These are phyloP conservation scores for Asobara japonica DNA, from an alignment of 1,140 invertebrate species.

Conservation along the genomic window DNA sequence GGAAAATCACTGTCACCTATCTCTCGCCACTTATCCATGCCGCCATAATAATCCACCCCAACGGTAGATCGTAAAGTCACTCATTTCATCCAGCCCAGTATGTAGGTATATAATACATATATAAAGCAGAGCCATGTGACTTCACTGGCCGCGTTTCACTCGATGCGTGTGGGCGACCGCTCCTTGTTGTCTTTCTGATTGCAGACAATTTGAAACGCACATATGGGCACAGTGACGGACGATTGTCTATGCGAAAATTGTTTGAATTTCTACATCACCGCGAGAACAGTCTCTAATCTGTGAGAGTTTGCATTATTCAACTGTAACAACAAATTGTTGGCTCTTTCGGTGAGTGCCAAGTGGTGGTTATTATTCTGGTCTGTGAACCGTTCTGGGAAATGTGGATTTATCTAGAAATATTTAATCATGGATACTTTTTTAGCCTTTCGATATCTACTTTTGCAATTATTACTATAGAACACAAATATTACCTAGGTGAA, in stretches of 20 bases:
- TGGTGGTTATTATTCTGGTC: no score
- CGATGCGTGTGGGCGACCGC: conserved; percentile 36
- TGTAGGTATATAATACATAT: conserved; percentile 10
- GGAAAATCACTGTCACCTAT: conserved; percentile 23
- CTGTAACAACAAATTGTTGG: neutral
- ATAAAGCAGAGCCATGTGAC: conserved; percentile 10
- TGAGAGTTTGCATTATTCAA: neutral
- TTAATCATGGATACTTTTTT: no score
- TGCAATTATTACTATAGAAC: no score
- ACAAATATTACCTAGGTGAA: no score
- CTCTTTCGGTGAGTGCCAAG: neutral
- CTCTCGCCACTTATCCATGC: conserved; percentile 29
- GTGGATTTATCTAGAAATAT: no score
- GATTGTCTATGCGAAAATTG: neutral
- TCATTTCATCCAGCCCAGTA: conserved; percentile 31
- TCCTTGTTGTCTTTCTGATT: conserved; percentile 28
- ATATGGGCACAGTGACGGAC: neutral
- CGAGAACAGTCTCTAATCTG: neutral
- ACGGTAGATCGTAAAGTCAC: conserved; percentile 31
- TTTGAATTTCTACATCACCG: neutral
- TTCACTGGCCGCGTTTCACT: conserved; percentile 6
- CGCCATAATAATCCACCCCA: conserved; percentile 33
- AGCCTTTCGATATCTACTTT: no score
- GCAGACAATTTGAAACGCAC: conserved; percentile 33
- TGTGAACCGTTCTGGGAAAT: no score